Base-by-base conservation (phyloP, 2,113 vertebrate species). In the Oenanthe melanoleuca region DNA sequence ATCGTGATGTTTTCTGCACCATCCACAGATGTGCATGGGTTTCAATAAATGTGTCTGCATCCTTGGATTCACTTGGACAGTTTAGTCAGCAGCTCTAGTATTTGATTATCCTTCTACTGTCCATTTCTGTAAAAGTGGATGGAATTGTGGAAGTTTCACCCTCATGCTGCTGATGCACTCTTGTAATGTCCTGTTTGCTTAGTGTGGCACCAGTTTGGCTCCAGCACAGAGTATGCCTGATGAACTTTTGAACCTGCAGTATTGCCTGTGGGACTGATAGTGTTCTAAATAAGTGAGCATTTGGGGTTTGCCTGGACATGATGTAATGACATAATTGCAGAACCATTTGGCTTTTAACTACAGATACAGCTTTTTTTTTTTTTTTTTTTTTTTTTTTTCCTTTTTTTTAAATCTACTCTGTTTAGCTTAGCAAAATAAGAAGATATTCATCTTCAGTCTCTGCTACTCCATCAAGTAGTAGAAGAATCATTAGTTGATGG, bases 271-370 rank as follows among this genome's bases (percentile, higher is more conserved):
- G 88, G 88, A 89, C 45, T 92, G 89, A 95, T 60, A 61, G 59
- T 71, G 59, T 55, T 93, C 69, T 80, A 56, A 92, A 50, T 64
- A 91, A 91, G 47, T 45, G 81, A 94, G 82, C 88, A 38, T 77
- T 88, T 86, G 55, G 59, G 56, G 59, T 92, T 95, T 97, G 95
- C 75, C 94, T 93, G 90, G 64, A 95, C 90, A 83, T 70, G 94
- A 90, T 90, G 75, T 83, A 89, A 77, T 94, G 90, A 96, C 85
- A 70, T 96, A 93, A 93, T 82, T 96, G 95, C 82, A 90, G 75
- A 97, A 93, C 71, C 92, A 88, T 86, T 94, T 93, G 71, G 52
- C 79, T 94, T 95, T 88, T 88, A 93, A 93, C 53, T 5, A 7
- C 85, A 5, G 10, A 88, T 64, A 49, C 0, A 40, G 59, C 5